These are phyloP conservation scores for Drosophila mimetica DNA, from an alignment of 2,888 invertebrate genomes.

Conservation along the genomic window DNA sequence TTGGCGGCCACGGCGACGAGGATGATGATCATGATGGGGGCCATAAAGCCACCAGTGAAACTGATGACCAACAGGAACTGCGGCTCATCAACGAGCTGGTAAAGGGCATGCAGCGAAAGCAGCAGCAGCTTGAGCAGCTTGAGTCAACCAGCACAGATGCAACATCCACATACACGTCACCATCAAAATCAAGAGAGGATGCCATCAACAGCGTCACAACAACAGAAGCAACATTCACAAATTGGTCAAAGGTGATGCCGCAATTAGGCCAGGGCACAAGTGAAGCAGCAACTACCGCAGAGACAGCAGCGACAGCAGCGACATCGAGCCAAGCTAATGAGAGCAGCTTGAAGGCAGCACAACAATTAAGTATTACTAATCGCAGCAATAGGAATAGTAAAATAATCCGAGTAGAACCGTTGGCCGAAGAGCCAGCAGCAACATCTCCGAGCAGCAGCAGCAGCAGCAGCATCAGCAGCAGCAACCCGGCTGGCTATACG, in stretches of 20 bases:
- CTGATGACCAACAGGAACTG: constrained; percentile 77
- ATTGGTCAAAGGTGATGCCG: constrained; percentile 41
- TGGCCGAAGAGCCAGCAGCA: constrained; percentile 31
- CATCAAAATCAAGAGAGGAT: constrained; percentile 19
- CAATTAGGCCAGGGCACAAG: constrained; percentile 10
- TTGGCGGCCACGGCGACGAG: constrained; percentile 28
- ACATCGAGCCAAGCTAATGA: constrained; percentile 29
- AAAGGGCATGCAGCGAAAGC: constrained; percentile 66
- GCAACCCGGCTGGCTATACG: constrained; percentile 49
- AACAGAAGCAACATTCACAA: constrained; percentile 43
- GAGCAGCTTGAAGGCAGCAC: constrained; percentile 16
- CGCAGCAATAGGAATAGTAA: constrained; percentile 81
- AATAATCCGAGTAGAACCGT: constrained; percentile 70
- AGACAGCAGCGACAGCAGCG: constrained; percentile 38
- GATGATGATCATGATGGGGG: constrained; percentile 14
- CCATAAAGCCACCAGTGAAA: constrained; percentile 60
- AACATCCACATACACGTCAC: neutral
- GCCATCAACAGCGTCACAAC: constrained; percentile 21
- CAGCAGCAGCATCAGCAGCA: no score
- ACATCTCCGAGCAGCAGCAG: constrained; percentile 41
- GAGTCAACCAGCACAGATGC: constrained; percentile 21
- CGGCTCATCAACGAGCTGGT: constrained; percentile 82
- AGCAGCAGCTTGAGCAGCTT: constrained; percentile 41
- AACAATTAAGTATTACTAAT: constrained; percentile 70
- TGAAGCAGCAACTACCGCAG: constrained; percentile 18